A percentile compares a stretch with the other conserved stretches of the same genome.
phyloP scores from a whole-genome alignment of 2,113 vertebrate genomes.

The Oryzias javanicus region DNA sequence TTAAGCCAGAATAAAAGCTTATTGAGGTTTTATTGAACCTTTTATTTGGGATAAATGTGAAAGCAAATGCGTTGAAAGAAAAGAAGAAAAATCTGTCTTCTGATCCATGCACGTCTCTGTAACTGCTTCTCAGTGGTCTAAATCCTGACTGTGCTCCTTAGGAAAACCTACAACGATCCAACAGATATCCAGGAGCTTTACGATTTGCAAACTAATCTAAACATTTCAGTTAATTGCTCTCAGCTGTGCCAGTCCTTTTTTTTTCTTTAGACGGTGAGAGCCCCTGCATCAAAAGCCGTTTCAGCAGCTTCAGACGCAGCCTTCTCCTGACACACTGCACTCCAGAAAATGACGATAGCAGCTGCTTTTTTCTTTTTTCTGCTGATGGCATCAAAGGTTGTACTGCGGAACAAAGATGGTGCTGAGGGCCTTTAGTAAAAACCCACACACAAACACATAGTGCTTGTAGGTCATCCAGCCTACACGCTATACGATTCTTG shows the following conservation, averaged over 20 bases:
- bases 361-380: conserved; percentile 9
- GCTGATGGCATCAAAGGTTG: conserved; percentile 16
- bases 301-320: conserved; percentile 4
- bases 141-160: conserved; percentile 18
- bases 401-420: conserved; percentile 4
- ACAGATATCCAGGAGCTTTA: conserved; percentile 19
- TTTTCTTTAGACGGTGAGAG: conserved; percentile 6
- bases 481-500: conserved; percentile 51
- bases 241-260: background rate
- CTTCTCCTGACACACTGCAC: conserved; percentile 13
- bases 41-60: conserved; percentile 3
- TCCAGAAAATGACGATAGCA: conserved; percentile 16
- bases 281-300: background rate
- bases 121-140: conserved; percentile 11
- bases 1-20: conserved; percentile 12
- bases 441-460: conserved; percentile 29
- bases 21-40: conserved; percentile 6
- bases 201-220: conserved; percentile 41
- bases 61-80: background rate
- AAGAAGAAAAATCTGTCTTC: background rate
- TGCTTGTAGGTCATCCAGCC: conserved; percentile 37
- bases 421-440: conserved; percentile 11
- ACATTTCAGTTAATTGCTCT: conserved; percentile 29
- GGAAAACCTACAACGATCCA: conserved; percentile 19
- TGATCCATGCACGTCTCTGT: conserved; percentile 1